phyloP scores from a whole-genome alignment of 2,888 invertebrate genomes.

The Agrotis ipsilon region DNA sequence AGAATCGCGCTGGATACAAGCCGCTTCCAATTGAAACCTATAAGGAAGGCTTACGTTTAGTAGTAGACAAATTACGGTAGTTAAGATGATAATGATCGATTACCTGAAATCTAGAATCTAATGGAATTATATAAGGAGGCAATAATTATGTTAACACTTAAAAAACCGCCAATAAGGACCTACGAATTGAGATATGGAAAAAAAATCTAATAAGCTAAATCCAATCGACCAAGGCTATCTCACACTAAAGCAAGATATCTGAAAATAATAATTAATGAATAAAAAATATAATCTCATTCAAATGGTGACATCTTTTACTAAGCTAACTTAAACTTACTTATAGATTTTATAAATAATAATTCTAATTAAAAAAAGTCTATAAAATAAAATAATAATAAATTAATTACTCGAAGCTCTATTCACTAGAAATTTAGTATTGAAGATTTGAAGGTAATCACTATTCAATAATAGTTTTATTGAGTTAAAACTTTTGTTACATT shows the following conservation, averaged over 20 bases:
- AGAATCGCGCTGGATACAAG: too few relatives aligned
- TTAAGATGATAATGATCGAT: too few relatives aligned
- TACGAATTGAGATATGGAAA: too few relatives aligned
- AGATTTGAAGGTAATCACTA: neutral
- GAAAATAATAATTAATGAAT: neutral
- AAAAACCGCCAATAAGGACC: neutral
- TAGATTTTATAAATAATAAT: constrained; percentile 5
- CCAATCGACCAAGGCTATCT: neutral
- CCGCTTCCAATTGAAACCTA: too few relatives aligned
- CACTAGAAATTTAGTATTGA: constrained; percentile 11
- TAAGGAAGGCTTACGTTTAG: too few relatives aligned
- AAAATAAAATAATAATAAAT: neutral
- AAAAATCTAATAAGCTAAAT: neutral
- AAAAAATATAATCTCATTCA: neutral
- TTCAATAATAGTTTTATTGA: constrained; percentile 7
- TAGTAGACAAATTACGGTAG: too few relatives aligned
- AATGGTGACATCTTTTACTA: constrained; percentile 1
- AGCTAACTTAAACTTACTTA: constrained; percentile 10
- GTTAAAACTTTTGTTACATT: constrained; percentile 9
- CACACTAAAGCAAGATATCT: neutral
- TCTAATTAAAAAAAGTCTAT: neutral
- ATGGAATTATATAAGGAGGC: neutral
- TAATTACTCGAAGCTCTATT: constrained; percentile 22
- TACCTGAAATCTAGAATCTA: neutral
- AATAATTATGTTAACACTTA: too few relatives aligned